phyloP scores from a whole-genome alignment of 2,888 invertebrate genomes.

The Perizoma flavofasciatum region DNA sequence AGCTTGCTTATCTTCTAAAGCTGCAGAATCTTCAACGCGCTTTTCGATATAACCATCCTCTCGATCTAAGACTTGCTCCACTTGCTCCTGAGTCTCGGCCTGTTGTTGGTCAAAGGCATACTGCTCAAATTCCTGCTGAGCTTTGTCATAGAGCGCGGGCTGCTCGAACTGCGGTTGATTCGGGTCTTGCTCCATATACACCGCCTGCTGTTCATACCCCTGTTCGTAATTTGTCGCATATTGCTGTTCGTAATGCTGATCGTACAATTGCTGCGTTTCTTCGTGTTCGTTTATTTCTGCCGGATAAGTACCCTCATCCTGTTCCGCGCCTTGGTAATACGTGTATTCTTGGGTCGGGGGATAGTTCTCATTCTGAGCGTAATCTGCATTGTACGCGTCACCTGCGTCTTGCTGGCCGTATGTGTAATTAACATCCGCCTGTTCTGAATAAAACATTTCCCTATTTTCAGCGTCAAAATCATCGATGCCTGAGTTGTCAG shows the following conservation, averaged over 20 bases:
- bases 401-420: constrained; percentile 45
- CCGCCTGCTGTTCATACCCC: constrained; percentile 40
- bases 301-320: constrained; percentile 48
- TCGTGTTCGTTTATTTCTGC: constrained; percentile 59
- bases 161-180: constrained; percentile 30
- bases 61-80: constrained; percentile 17
- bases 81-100: constrained; percentile 21
- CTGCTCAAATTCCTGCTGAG: constrained; percentile 33
- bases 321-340: constrained; percentile 54
- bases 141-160: constrained; percentile 28
- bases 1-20: constrained; percentile 5
- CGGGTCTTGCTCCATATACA: constrained; percentile 34
- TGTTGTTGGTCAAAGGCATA: constrained; percentile 24
- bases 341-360: constrained; percentile 51
- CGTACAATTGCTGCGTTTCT: constrained; percentile 60
- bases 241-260: constrained; percentile 66
- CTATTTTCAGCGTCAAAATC: constrained; percentile 62
- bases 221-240: constrained; percentile 45
- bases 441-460: constrained; percentile 64
- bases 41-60: constrained; percentile 20
- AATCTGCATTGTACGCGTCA: constrained; percentile 42
- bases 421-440: constrained; percentile 40
- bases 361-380: constrained; percentile 43
- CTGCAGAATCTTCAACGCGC: constrained; percentile 6
- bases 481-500: constrained; percentile 47